Conservation (phyloP, 2,888 invertebrate genomes). For the Himalopsyche anomala region DNA sequence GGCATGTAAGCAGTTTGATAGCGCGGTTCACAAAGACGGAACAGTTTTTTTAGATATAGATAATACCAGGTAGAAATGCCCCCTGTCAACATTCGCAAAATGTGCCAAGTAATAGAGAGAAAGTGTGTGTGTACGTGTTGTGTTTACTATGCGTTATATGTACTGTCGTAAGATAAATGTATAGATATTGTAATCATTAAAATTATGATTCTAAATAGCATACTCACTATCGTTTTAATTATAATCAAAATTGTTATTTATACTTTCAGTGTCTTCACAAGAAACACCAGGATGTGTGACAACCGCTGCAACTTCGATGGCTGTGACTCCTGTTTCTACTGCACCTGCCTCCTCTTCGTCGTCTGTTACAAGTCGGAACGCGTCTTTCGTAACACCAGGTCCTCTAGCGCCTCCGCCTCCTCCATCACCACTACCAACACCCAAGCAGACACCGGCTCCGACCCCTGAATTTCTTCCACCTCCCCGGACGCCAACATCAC, state of each 20-base stretch:
- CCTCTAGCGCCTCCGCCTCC: slow-evolving; percentile 70
- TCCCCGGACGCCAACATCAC: slow-evolving; percentile 72
- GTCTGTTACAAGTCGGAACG: slow-evolving; percentile 68
- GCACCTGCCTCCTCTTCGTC: slow-evolving; percentile 68
- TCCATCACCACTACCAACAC: slow-evolving; percentile 65
- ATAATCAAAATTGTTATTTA: background rate
- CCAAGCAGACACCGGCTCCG: slow-evolving; percentile 71
- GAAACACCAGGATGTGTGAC: slow-evolving; percentile 65
- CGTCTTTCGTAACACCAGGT: slow-evolving; percentile 78
- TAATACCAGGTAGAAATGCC: no score
- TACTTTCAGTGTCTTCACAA: slow-evolving; percentile 44
- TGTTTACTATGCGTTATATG: no score
- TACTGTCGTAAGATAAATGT: no score
- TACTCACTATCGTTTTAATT: background rate
- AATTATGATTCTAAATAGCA: no score
- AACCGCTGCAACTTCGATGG: slow-evolving; percentile 71
- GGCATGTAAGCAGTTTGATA: no score
- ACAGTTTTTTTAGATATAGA: no score
- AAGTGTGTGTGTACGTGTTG: no score
- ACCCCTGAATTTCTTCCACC: slow-evolving; percentile 76
- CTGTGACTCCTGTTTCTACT: slow-evolving; percentile 50
- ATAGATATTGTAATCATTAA: no score
- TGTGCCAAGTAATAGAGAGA: no score
- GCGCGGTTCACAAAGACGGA: no score
- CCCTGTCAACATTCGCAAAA: no score